phyloP scores from a whole-genome alignment of 92 coral and sea anemone species.

The Muricea muricata region DNA sequence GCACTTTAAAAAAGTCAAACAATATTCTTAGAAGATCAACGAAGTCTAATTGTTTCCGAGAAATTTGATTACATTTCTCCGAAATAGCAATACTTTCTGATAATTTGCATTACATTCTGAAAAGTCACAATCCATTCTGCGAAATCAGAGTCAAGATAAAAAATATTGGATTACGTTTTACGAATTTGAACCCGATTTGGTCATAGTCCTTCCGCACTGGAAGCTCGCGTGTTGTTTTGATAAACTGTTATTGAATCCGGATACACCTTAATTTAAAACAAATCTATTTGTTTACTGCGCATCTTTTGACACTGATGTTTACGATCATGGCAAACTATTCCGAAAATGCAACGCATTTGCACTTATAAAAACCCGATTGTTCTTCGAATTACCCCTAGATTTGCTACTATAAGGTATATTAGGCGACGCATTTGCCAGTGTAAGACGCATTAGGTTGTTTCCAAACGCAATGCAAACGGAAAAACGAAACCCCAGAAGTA shows the following conservation, averaged over 20 bases:
- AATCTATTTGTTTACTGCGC: neutral
- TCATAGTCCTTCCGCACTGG: too few species aligned
- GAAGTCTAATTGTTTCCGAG: neutral
- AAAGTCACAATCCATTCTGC: neutral
- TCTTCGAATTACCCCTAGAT: neutral
- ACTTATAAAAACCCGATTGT: neutral
- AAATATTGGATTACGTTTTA: neutral
- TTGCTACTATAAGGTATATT: neutral
- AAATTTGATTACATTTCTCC: neutral
- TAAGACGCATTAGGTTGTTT: too few species aligned
- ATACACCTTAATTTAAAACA: neutral
- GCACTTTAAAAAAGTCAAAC: neutral
- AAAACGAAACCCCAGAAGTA: neutral
- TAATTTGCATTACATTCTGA: neutral
- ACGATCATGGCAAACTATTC: neutral
- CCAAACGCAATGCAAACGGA: neutral
- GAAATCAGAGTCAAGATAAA: neutral
- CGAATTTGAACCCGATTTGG: neutral
- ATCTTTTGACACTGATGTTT: neutral
- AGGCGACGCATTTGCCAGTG: neutral
- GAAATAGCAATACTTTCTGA: neutral
- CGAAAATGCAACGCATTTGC: neutral
- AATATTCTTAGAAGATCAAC: neutral
- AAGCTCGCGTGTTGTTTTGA: slow-evolving; percentile 1
- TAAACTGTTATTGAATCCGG: neutral